Base-by-base conservation (phyloP, 2,797 vertebrate genomes). In the Hozukius guyotensis region DNA sequence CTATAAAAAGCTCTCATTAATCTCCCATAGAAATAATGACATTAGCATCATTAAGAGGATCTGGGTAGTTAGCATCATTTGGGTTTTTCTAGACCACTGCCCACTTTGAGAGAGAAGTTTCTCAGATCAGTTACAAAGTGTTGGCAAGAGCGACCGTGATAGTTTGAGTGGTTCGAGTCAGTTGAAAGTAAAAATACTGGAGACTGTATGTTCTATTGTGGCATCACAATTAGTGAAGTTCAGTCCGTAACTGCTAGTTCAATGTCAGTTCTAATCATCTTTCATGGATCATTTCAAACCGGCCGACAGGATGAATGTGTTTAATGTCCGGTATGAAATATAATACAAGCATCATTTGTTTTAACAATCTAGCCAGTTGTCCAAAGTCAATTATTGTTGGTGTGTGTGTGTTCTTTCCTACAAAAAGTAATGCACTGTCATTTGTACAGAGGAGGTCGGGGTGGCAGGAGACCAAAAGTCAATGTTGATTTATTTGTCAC, bases 1-100 rank as follows among this genome's bases (percentile, higher is more conserved):
- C 85, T 89, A 94, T 88, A 94, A 90, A 95, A 92, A 93, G 78
- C 31, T 68, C 31, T 73, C 73, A 94, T 92, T 94, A 92, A 93
- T 93, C 90, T 87, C 53, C 83, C 78, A 74, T 83, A 84, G 74
- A 86, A 89, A 83, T 91, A 92, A 93, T 88, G 82, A 88, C 86
- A 90, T 92, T 94, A 89, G 76, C 80, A 79, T 91, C 85, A 87
- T 93, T 93, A 92, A 90, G 91, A 91, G 82, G 87, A 92, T 93
- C 76, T 73, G 56, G 72, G 74, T 85, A 86, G 84, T 87, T 87
- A 81, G 69, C 77, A 67, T 83, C 72, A 53, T 80, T 87, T 77
- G 61, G 69, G 73, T 72, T 81, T 83, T 70, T 60, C 69, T 71
- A 82, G 71, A 76, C 52, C 53, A 18, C 77, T 82, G 83, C 83